Conservation (phyloP, 2,113 vertebrate species). For the Otocyon megalotis region DNA sequence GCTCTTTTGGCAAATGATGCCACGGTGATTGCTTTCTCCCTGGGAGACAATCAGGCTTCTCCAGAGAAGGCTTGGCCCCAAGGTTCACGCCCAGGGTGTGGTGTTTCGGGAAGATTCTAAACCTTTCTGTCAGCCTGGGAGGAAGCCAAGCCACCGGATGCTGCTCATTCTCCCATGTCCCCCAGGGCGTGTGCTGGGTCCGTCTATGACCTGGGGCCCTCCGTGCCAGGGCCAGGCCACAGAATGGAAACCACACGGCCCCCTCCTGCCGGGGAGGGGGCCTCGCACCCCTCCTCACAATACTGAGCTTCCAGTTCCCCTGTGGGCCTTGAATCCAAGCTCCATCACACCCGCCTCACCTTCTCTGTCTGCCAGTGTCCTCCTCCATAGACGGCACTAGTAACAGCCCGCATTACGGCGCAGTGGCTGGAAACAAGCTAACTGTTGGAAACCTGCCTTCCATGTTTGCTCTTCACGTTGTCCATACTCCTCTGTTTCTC, state of each 20-base stretch:
- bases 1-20: not conserved
- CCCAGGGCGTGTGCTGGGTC: not conserved
- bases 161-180: not conserved
- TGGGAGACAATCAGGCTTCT: not conserved
- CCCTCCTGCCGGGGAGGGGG: not conserved
- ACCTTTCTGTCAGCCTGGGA: not conserved
- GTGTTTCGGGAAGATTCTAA: not conserved
- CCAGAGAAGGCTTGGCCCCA: not conserved
- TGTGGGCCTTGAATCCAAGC: not conserved
- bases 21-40: not conserved
- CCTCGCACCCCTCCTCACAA: not conserved
- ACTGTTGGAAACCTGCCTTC: too few species aligned
- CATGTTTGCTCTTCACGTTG: not conserved
- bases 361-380: not conserved
- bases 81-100: not conserved
- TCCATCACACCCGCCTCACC: not conserved
- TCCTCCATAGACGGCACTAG: not conserved
- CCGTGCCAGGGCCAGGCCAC: not conserved
- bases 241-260: not conserved
- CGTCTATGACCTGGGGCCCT: not conserved
- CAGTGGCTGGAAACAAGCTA: accelerated
- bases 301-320: not conserved
- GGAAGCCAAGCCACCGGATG: not conserved
- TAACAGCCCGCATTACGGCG: not conserved
- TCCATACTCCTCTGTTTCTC: not conserved